phyloP scores from a whole-genome alignment of 2,797 vertebrate species.

The Denticeps clupeoides region DNA sequence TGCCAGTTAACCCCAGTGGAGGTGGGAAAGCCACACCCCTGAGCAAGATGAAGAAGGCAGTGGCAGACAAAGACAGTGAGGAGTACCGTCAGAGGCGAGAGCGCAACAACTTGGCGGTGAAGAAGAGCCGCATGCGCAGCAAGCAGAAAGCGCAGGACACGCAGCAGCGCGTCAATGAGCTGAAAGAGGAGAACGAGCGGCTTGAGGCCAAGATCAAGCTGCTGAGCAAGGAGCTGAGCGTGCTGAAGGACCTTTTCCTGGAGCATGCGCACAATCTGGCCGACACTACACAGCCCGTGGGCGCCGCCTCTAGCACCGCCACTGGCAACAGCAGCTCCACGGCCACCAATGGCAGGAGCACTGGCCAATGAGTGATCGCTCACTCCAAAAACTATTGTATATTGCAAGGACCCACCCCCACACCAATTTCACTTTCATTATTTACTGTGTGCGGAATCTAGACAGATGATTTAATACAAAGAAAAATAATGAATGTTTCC shows the following conservation, averaged over 20 bases:
- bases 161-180: slow-evolving; percentile 87
- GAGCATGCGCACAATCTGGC: slow-evolving; percentile 94
- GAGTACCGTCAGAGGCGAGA: slow-evolving; percentile 88
- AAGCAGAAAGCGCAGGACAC: slow-evolving; percentile 97
- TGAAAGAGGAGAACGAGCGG: slow-evolving; percentile 96
- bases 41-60: slow-evolving; percentile 77
- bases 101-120: slow-evolving; percentile 95
- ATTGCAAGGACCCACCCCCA: slow-evolving; percentile 18
- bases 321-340: slow-evolving; percentile 46
- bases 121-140: slow-evolving; percentile 94
- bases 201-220: slow-evolving; percentile 97
- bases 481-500: no score
- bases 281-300: slow-evolving; percentile 76
- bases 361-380: no score
- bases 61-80: slow-evolving; percentile 80
- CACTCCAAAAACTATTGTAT: no score
- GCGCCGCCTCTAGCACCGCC: slow-evolving; percentile 48
- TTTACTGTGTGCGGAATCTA: no score
- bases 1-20: slow-evolving; percentile 62
- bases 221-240: slow-evolving; percentile 92
- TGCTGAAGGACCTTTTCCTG: slow-evolving; percentile 95
- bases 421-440: slow-evolving; percentile 30
- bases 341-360: slow-evolving; percentile 50
- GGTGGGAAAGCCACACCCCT: slow-evolving; percentile 76
- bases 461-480: no score